These are phyloP conservation scores for Tapirus terrestris DNA, from an alignment of 2,113 vertebrate genomes.

Conservation along the genomic window DNA sequence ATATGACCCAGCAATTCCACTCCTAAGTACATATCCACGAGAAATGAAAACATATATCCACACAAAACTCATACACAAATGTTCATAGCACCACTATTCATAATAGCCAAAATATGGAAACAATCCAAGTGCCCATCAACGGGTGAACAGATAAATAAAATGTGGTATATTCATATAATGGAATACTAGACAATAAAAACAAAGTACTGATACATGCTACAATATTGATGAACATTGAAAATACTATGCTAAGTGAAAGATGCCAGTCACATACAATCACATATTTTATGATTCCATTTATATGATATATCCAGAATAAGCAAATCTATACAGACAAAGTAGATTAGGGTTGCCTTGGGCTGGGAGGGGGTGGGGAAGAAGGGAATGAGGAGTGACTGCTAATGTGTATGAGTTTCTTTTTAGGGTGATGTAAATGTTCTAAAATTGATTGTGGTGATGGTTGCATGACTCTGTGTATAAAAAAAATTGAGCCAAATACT, in stretches of 20 bases:
- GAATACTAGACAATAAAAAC: not conserved
- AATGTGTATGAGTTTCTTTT: not conserved
- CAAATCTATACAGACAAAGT: not conserved
- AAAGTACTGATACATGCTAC: not conserved
- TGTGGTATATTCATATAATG: not conserved
- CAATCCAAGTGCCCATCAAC: not conserved
- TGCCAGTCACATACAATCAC: not conserved
- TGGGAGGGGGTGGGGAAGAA: not conserved
- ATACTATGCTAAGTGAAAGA: not conserved
- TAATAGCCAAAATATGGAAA: slow-evolving; percentile 27
- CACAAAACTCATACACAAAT: not conserved
- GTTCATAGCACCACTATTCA: not conserved
- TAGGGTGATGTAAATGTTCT: not conserved
- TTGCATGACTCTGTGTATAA: not conserved
- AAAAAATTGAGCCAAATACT: not conserved
- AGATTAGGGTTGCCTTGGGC: not conserved
- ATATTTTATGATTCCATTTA: not conserved
- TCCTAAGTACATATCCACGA: not conserved
- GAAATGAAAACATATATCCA: not conserved
- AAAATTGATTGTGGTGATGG: not conserved
- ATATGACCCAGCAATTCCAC: not conserved
- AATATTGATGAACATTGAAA: not conserved
- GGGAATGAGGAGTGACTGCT: not conserved
- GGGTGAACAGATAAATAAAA: not conserved
- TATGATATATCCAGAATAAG: not conserved